Evolutionary conservation across 1,140 invertebrate species (phyloP).

Genomic region (Oedothorax gibbosus): DNA sequence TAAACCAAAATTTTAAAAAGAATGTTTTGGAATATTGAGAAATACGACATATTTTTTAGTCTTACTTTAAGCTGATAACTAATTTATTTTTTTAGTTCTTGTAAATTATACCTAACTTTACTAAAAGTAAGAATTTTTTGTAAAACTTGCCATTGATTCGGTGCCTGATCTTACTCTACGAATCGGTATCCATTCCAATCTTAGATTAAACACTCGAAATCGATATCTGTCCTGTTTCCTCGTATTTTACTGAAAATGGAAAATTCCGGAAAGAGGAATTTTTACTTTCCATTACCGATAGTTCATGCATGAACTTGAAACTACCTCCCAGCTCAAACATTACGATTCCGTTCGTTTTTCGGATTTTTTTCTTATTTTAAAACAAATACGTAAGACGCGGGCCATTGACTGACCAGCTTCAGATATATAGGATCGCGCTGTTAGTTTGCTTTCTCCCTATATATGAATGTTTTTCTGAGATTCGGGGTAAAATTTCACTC

Average conservation of each 20-base stretch:
- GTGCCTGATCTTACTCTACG: too few relatives aligned
- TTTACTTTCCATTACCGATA: conserved; percentile 50
- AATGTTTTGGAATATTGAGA: too few relatives aligned
- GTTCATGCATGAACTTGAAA: conserved; percentile 41
- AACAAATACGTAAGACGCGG: background rate
- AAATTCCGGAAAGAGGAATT: conserved; percentile 34
- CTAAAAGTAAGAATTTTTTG: too few relatives aligned
- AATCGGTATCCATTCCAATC: too few relatives aligned
- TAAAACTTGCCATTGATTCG: too few relatives aligned
- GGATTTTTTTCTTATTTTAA: conserved; percentile 14
- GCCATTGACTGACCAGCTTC: conserved; percentile 23
- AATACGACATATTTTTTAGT: too few relatives aligned
- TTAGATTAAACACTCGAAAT: background rate
- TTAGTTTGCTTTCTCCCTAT: background rate
- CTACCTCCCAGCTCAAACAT: conserved; percentile 36
- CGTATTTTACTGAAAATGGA: conserved; percentile 15
- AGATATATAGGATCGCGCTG: conserved; percentile 1
- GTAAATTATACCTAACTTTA: too few relatives aligned
- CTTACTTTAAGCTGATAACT: too few relatives aligned
- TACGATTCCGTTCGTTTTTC: conserved; percentile 45
- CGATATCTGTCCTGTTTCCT: conserved; percentile 20
- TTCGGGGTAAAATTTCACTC: too few relatives aligned
- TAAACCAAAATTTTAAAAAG: too few relatives aligned
- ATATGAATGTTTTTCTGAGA: too few relatives aligned
- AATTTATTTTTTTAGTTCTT: too few relatives aligned